These are phyloP conservation scores for Chironomus tepperi DNA, from an alignment of 1,140 invertebrate species.

Conservation along the genomic window DNA sequence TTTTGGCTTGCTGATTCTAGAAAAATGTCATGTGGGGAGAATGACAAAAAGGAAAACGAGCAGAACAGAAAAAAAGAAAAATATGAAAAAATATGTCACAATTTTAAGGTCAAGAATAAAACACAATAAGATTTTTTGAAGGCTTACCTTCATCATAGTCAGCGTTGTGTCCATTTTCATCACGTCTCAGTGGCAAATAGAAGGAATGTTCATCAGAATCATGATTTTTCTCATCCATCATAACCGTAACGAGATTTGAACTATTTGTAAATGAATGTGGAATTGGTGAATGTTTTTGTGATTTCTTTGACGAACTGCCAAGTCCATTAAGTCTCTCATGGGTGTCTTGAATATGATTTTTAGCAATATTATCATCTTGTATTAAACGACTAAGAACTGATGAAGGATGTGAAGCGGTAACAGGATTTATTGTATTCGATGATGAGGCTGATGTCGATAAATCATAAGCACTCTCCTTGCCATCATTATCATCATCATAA, in stretches of 20 bases:
- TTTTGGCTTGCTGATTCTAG: slow-evolving; percentile 18
- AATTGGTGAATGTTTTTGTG: background rate
- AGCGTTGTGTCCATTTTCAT: background rate
- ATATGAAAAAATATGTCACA: slow-evolving; percentile 26
- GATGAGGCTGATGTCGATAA: background rate
- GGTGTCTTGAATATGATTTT: background rate
- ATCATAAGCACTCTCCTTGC: slow-evolving; percentile 1
- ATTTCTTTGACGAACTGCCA: background rate
- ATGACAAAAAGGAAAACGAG: slow-evolving; percentile 25
- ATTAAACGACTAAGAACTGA: background rate
- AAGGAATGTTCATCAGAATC: background rate
- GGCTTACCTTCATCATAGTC: slow-evolving; percentile 18
- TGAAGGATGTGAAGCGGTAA: background rate
- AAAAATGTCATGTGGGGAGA: too few species aligned
- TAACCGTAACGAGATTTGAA: slow-evolving; percentile 23
- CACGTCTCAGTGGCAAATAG: slow-evolving; percentile 3
- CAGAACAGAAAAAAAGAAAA: slow-evolving; percentile 29
- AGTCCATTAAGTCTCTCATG: background rate
- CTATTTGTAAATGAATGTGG: background rate
- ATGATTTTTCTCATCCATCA: slow-evolving; percentile 23
- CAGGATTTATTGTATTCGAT: background rate
- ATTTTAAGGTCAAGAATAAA: background rate
- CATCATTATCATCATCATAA: background rate
- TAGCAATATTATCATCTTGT: background rate
- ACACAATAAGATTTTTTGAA: background rate